These are phyloP conservation scores for Embiotoca jacksoni DNA, from an alignment of 2,113 vertebrate genomes.

Conservation along the genomic window DNA sequence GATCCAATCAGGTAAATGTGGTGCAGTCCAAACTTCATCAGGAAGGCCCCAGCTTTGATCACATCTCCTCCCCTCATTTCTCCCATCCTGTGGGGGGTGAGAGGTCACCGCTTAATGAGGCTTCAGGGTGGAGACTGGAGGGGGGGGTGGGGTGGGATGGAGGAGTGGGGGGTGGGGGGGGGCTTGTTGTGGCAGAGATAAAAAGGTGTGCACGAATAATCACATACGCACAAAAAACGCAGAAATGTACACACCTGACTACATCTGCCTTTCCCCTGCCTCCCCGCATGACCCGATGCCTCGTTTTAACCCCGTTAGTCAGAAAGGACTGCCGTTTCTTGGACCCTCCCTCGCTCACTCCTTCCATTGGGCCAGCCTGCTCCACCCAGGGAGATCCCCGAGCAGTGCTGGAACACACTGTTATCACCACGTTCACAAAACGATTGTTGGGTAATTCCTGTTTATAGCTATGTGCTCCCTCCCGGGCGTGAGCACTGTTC, in stretches of 20 bases:
- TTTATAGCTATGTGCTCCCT: conserved; percentile 88
- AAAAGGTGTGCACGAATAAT: conserved; percentile 66
- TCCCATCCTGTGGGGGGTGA: conserved; percentile 65
- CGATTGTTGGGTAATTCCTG: conserved; percentile 96
- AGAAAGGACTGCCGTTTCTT: conserved; percentile 53
- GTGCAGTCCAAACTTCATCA: conserved; percentile 53
- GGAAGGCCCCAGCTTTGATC: conserved; percentile 73
- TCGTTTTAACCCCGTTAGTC: conserved; percentile 51
- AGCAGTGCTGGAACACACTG: conserved; percentile 90
- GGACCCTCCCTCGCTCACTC: conserved; percentile 31
- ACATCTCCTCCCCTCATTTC: conserved; percentile 67
- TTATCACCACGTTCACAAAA: conserved; percentile 90
- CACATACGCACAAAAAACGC: conserved; percentile 42
- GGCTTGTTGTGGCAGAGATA: conserved; percentile 55
- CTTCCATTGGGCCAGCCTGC: conserved; percentile 71
- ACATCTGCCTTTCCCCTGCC: conserved; percentile 29
- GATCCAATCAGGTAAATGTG: conserved; percentile 55
- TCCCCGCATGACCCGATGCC: conserved; percentile 78
- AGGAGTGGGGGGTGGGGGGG: too few relatives aligned
- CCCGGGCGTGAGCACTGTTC: conserved; percentile 75
- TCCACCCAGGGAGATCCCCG: conserved; percentile 88
- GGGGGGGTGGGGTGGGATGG: not conserved
- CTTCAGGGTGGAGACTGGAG: conserved; percentile 44
- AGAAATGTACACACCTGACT: conserved; percentile 35
- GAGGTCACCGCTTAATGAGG: conserved; percentile 78